These are phyloP conservation scores for Sapajus apella DNA, from an alignment of 2,113 vertebrate species.

Conservation along the genomic window DNA sequence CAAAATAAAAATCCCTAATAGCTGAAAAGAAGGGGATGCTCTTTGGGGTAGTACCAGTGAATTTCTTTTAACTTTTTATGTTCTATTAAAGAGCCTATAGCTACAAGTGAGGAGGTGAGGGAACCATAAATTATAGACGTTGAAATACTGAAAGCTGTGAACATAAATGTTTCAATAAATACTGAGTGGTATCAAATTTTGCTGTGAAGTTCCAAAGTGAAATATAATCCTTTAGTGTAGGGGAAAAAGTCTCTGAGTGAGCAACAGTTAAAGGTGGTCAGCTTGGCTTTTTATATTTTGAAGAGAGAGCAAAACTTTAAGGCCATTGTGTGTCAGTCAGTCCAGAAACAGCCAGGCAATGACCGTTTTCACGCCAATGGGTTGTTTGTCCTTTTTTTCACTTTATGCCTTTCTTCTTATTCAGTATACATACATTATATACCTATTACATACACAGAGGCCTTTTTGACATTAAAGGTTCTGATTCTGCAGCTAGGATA, in stretches of 20 bases:
- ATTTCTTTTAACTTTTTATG: constrained; percentile 24
- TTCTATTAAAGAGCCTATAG: neutral
- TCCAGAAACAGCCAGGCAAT: neutral
- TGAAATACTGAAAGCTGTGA: constrained; percentile 35
- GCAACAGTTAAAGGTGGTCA: neutral
- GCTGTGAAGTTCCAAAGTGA: constrained; percentile 16
- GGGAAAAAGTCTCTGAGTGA: constrained; percentile 7
- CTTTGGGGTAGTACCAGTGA: neutral
- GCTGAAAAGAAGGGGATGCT: neutral
- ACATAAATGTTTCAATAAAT: constrained; percentile 58
- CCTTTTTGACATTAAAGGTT: constrained; percentile 75
- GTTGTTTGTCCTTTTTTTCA: neutral
- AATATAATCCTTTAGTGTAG: neutral
- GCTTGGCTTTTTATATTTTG: neutral
- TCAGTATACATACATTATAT: neutral
- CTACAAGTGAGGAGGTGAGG: neutral
- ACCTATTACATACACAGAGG: neutral
- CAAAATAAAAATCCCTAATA: neutral
- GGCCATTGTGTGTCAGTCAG: neutral
- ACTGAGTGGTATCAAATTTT: constrained; percentile 51
- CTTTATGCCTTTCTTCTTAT: constrained; percentile 4
- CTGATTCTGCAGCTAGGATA: constrained; percentile 66
- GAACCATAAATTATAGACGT: neutral
- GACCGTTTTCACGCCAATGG: neutral
- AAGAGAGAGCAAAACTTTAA: neutral